These are phyloP conservation scores for Archocentrus centrarchus DNA, from an alignment of 2,113 vertebrate genomes.

Conservation along the genomic window DNA sequence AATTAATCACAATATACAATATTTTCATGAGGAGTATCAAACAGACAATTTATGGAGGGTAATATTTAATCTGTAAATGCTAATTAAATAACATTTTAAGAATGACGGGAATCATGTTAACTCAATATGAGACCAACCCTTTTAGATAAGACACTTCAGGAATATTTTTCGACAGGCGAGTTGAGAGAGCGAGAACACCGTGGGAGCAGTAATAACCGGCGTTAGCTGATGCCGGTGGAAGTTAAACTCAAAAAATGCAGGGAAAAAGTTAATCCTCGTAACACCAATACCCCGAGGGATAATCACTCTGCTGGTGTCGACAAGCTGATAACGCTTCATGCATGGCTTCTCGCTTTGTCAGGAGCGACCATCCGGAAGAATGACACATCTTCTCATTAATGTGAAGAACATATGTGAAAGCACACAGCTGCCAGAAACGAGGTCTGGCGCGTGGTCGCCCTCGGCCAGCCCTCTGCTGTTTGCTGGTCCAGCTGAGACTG, in stretches of 20 bases:
- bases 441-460: conserved; percentile 37
- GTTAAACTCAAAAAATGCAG: background rate
- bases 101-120: background rate
- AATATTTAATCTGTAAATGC: background rate
- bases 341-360: conserved; percentile 68
- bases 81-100: background rate
- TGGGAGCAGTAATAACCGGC: background rate
- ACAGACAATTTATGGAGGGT: background rate
- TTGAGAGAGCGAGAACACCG: background rate
- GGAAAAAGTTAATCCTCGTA: conserved; percentile 40
- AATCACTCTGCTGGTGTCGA: conserved; percentile 67
- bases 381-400: conserved; percentile 70
- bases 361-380: conserved; percentile 58
- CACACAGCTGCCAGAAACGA: conserved; percentile 60
- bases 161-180: background rate
- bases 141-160: background rate
- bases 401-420: conserved; percentile 68
- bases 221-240: background rate
- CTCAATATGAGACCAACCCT: background rate
- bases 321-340: conserved; percentile 67
- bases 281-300: conserved; percentile 36
- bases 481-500: conserved; percentile 11
- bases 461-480: conserved; percentile 19
- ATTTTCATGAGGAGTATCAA: background rate
- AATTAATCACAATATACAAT: background rate